phyloP scores from a whole-genome alignment of 2,113 vertebrate genomes.

The Monarcha castaneiventris region DNA sequence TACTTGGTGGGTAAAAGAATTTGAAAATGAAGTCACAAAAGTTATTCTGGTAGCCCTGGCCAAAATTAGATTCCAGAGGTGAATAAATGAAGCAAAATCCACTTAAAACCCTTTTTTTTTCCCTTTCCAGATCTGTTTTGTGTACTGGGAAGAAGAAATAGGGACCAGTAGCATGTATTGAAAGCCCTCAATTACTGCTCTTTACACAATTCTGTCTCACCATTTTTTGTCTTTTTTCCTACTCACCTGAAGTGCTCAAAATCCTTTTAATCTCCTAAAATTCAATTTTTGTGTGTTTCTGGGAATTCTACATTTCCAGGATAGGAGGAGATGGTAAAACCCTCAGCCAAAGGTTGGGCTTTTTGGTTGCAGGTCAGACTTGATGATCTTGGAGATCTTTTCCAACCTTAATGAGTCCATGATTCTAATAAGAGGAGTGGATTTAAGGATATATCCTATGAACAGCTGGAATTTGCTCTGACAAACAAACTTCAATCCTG shows the following conservation, averaged over 20 bases:
- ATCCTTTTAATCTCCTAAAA: neutral
- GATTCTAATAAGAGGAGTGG: neutral
- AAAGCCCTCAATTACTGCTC: neutral
- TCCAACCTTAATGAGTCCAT: neutral
- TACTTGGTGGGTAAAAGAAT: neutral
- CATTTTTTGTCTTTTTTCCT: neutral
- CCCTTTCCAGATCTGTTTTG: neutral
- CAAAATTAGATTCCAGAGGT: neutral
- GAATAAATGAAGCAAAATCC: neutral
- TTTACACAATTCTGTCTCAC: neutral
- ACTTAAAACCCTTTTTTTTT: accelerated
- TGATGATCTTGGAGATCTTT: neutral
- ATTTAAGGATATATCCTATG: neutral
- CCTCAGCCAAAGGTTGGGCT: neutral
- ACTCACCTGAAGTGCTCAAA: neutral
- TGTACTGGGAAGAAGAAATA: neutral
- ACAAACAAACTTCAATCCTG: neutral
- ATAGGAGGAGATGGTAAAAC: neutral
- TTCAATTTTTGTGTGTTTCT: neutral
- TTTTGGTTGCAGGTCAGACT: neutral
- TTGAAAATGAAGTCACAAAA: neutral
- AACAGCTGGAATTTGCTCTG: neutral
- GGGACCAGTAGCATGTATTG: neutral
- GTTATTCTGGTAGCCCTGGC: neutral
- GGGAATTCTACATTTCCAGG: neutral